Conservation (phyloP, 2,113 vertebrate species). For the Oncorhynchus kisutch region DNA sequence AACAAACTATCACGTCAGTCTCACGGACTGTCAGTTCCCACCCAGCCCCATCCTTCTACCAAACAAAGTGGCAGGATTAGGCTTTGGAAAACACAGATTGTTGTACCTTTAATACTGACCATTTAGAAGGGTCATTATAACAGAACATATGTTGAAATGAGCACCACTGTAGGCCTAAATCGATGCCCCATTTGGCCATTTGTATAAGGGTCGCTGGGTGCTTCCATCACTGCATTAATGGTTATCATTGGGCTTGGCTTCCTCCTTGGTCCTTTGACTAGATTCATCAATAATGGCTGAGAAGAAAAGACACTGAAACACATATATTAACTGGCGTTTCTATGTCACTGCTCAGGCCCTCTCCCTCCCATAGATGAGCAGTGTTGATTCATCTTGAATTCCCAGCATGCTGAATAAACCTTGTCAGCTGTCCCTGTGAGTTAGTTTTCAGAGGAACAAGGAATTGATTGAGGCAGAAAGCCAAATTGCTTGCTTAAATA, state of each 20-base stretch:
- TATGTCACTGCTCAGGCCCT: conserved; percentile 45
- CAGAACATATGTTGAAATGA: neutral
- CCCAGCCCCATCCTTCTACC: too few species aligned
- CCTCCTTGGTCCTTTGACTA: neutral
- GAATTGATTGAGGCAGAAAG: neutral
- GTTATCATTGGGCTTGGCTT: neutral
- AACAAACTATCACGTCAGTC: too few species aligned
- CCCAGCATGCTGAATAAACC: conserved; percentile 20
- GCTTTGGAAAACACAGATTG: too few species aligned
- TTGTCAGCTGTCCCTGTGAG: conserved; percentile 25
- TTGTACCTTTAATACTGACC: too few species aligned
- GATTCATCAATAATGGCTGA: too few species aligned
- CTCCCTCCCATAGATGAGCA: conserved; percentile 26
- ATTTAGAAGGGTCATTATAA: neutral
- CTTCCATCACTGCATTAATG: neutral
- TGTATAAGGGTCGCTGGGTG: too few species aligned
- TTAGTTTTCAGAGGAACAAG: neutral
- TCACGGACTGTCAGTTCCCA: too few species aligned
- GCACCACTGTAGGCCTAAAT: neutral
- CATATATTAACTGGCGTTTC: conserved; percentile 49
- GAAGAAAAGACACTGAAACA: neutral
- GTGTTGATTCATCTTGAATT: conserved; percentile 29
- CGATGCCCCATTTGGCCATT: too few species aligned
- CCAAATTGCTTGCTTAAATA: neutral
- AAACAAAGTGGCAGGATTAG: too few species aligned